These are phyloP conservation scores for Calycopis cecrops DNA, from an alignment of 1,140 invertebrate genomes.

Conservation along the genomic window DNA sequence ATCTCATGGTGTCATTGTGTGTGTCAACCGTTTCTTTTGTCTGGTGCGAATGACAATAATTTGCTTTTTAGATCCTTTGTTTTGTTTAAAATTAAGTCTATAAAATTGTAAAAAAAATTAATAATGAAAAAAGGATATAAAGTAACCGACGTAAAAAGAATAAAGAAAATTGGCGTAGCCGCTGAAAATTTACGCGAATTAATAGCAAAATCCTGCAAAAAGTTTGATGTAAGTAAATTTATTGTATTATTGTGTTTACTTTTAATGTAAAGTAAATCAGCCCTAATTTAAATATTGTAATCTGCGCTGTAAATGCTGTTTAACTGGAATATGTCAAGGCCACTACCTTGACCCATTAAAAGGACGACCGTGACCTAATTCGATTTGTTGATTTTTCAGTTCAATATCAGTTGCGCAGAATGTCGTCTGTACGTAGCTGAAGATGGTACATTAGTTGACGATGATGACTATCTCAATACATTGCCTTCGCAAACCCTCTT, in stretches of 20 bases:
- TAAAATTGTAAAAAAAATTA: background rate
- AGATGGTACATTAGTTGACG: slow-evolving; percentile 84
- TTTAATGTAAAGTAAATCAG: background rate
- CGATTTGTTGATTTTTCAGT: slow-evolving; percentile 45
- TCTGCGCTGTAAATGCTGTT: slow-evolving; percentile 5
- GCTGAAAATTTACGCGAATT: slow-evolving; percentile 79
- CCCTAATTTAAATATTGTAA: background rate
- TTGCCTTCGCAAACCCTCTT: slow-evolving; percentile 83
- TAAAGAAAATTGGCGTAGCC: slow-evolving; percentile 81
- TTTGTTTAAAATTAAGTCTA: no score
- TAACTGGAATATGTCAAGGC: slow-evolving; percentile 40
- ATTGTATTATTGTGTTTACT: no score
- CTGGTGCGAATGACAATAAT: no score
- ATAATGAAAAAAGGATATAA: slow-evolving; percentile 81
- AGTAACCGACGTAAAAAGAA: slow-evolving; percentile 79
- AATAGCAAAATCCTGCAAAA: slow-evolving; percentile 78
- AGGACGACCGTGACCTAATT: slow-evolving; percentile 49
- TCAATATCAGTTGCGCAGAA: slow-evolving; percentile 59
- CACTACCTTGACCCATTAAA: slow-evolving; percentile 47
- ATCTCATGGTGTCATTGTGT: no score
- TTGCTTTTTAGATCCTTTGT: no score
- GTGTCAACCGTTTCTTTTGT: no score
- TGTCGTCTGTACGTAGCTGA: slow-evolving; percentile 73
- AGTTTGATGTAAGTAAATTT: slow-evolving; percentile 78
- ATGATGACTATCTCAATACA: slow-evolving; percentile 84